Percentiles rank a stretch among this genome's conserved stretches.
phyloP scores from a whole-genome alignment of 1,140 invertebrate genomes.

The Procambarus virginalis region DNA sequence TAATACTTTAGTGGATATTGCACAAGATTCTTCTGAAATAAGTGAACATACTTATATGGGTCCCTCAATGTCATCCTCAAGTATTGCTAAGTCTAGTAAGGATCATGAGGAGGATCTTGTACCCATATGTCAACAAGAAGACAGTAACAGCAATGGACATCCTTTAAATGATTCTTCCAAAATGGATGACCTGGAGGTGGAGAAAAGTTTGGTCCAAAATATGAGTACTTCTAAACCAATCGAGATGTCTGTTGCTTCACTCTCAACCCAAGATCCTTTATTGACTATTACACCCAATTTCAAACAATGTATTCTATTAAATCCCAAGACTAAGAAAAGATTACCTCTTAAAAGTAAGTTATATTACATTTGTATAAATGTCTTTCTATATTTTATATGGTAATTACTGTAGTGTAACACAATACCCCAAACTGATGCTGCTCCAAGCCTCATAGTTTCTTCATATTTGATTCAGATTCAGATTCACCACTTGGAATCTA shows the following conservation, averaged over 20 bases:
- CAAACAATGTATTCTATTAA: neutral
- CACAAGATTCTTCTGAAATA: neutral
- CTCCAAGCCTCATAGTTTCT: too few relatives aligned
- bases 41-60: neutral
- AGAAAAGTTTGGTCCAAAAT: neutral
- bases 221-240: neutral
- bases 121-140: neutral
- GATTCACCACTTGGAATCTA: too few relatives aligned
- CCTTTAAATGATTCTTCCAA: neutral
- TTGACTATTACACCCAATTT: neutral
- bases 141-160: neutral
- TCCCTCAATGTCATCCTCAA: neutral
- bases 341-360: slow-evolving; percentile 43
- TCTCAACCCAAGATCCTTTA: neutral
- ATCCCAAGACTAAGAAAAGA: slow-evolving; percentile 4
- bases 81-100: neutral
- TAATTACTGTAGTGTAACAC: neutral
- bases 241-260: neutral
- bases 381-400: neutral
- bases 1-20: neutral
- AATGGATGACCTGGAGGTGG: neutral
- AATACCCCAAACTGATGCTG: neutral
- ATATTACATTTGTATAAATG: neutral
- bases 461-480: too few relatives aligned
- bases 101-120: neutral